Conservation (phyloP, 2,888 invertebrate genomes). For the Plebejus argus region DNA sequence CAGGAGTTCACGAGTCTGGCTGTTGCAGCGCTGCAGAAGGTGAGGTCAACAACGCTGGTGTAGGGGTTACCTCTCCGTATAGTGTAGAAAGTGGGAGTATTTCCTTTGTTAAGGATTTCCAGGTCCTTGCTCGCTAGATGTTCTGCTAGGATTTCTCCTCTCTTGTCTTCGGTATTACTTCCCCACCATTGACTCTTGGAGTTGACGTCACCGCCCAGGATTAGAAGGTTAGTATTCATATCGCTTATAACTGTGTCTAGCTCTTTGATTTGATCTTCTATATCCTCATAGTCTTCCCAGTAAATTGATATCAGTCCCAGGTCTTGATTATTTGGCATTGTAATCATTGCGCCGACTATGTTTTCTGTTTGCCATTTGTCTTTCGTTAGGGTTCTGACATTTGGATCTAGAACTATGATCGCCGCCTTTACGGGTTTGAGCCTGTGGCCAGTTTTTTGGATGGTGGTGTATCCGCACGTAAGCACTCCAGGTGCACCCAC, state of each 20-base stretch:
- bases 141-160: background rate
- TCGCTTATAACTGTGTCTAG: background rate
- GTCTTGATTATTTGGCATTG: no score
- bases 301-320: no score
- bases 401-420: no score
- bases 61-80: background rate
- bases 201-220: conserved; percentile 16
- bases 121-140: background rate
- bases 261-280: background rate
- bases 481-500: background rate
- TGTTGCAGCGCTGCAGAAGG: background rate
- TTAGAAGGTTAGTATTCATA: background rate
- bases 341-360: no score
- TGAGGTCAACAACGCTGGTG: background rate
- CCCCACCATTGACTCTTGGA: conserved; percentile 31
- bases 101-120: conserved; percentile 6
- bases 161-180: background rate
- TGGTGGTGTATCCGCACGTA: background rate
- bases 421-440: no score
- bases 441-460: background rate
- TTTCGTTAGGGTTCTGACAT: no score
- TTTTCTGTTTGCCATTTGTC: no score
- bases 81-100: background rate
- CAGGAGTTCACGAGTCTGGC: background rate
- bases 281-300: no score